Evolutionary conservation across 2,888 invertebrate species (phyloP).

Genomic region (Prosopocoilus inquinatus): DNA sequence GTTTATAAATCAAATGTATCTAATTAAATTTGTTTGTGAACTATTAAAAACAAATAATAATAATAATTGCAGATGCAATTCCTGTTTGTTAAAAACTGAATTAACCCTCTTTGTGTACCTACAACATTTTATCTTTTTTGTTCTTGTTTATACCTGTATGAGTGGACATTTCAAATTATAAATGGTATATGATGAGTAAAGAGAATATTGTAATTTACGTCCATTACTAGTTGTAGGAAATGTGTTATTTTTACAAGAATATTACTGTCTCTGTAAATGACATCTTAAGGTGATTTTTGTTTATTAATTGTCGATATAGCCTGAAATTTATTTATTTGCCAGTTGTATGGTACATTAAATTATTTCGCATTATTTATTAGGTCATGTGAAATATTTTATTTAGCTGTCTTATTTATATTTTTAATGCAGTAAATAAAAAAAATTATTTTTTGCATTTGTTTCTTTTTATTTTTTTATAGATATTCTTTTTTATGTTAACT

Average conservation of each 20-base stretch:
- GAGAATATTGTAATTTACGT: constrained; percentile 30
- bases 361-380: too few species aligned
- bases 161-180: too few species aligned
- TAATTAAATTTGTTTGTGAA: neutral
- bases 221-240: constrained; percentile 29
- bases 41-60: too few species aligned
- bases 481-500: neutral
- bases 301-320: constrained; percentile 15
- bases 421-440: constrained; percentile 21
- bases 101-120: too few species aligned
- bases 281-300: constrained; percentile 25
- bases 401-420: constrained; percentile 21
- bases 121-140: too few species aligned
- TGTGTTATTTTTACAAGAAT: constrained; percentile 25
- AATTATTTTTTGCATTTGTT: constrained; percentile 11
- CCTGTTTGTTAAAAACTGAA: too few species aligned
- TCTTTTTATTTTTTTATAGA: neutral
- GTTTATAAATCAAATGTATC: too few species aligned
- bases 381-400: too few species aligned
- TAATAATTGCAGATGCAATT: too few species aligned
- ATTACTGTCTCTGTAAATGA: constrained; percentile 22
- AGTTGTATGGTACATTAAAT: constrained; percentile 10
- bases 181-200: too few species aligned
- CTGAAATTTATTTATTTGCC: constrained; percentile 22
- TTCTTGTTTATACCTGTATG: neutral